Evolutionary conservation across 2,797 vertebrate species (phyloP), one percentile per base, ranked within the genome.

Genomic region (Avahi laniger): DNA sequence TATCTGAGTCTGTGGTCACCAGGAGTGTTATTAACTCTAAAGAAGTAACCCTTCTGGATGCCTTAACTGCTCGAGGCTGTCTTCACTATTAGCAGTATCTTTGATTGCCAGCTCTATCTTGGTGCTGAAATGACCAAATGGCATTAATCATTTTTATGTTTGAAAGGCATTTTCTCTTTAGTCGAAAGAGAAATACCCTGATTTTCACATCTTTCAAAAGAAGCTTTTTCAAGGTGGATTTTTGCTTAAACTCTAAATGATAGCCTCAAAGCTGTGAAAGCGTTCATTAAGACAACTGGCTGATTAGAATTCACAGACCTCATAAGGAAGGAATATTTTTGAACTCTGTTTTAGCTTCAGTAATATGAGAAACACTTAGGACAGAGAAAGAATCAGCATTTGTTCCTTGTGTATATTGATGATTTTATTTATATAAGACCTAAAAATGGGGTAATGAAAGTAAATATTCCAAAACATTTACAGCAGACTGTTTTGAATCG

Each of bases 231-330:
- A 54, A 91, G 80, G 93, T 94, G 30, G 57, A 85, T 81, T 93
- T 95, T 92, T 91, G 61, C 73, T 94, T 87, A 73, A 87, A 67
- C n/a, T 83, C 28, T 82, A 54, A 94, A 50, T 30, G 61, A 30
- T 89, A 57, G 82, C 82, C 50, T 94, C 46, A 80, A 94, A 89
- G 54, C 46, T 95, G 43, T 79, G 63, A 81, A 96, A 95, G 84
- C 92, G 93, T 92, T 97, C 69, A 57, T 88, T 92, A 82, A 82
- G 87, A 96, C 89, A 97, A 95, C 85, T 97, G 95, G 95, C 63
- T 96, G 75, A 95, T 97, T 94, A 94, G 80, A 98, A 96, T 94
- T 91, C 72, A 82, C 84, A 97, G 96, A 95, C 85, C 88, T 97
- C 95, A 95, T 95, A 83, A 92, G 86, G 38, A 89, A 95, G 78